Base-by-base conservation (phyloP, 2,888 invertebrate genomes). In the Melangyna quadrimaculata region DNA sequence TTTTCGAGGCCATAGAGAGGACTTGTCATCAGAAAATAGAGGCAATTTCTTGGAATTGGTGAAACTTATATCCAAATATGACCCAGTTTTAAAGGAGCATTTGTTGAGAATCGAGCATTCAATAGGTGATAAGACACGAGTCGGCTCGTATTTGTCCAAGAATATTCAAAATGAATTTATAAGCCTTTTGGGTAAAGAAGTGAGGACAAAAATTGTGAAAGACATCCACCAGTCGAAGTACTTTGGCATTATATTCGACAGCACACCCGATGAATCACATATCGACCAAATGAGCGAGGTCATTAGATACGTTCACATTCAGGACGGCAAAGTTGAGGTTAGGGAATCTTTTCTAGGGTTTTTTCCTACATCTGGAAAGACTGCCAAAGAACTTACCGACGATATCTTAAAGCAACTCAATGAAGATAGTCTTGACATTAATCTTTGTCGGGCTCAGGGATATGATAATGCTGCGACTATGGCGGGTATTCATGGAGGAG, bases 261-360 rank as follows among this genome's bases (percentile, higher is more conserved):
- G 22, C 9, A 17, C 17, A 3, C 79, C 27, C 53, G 53, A 29
- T 53, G 27, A 29, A 27, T 27, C 53, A 53, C 27, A 53, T 8
- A 53, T 53, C 29, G 27, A 61, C 78, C 37, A 82, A 83, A 48
- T 32, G 78, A 80, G 10, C 53, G 77, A 29, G 78, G 73, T 27
- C 51, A 80, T 73, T 40, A 40, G 40, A 40, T 40, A 40, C 40
- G 40, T 40, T 40, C 40, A 40, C 40, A 40, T 40, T 5, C 40
- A 40, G 40, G n/a, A 40, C 40, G 40, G 40, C 14, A n/a, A 40
- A 40, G 40, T 40, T 40, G 40, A 40, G 5, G 40, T 40, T 2
- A 40, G 40, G 12, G 3, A 40, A 14, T 40, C 40, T 5, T 40
- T 40, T 40, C 40, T 40, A 40, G n/a, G 40, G 40, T 40, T 40